Conservation (phyloP, 2,113 vertebrate genomes). For the Perccottus glenii region DNA sequence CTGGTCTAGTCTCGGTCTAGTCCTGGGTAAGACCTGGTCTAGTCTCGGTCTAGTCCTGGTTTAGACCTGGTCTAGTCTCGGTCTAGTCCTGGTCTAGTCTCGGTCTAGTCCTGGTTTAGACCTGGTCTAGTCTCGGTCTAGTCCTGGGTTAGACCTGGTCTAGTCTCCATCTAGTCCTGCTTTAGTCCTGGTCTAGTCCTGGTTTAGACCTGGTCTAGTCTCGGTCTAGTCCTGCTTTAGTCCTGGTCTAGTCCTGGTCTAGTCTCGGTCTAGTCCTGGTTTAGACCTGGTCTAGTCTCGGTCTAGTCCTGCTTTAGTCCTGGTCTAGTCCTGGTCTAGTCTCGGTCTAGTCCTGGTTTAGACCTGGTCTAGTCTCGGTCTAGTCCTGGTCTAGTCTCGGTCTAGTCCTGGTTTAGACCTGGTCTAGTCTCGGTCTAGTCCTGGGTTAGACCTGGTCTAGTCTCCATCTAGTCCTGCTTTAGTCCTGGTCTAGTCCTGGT, state of each 20-base stretch:
- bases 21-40: neutral
- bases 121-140: neutral
- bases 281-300: neutral
- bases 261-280: too few species aligned
- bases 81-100: neutral
- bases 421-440: neutral
- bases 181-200: too few species aligned
- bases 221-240: too few species aligned
- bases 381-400: too few species aligned
- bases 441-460: neutral
- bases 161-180: too few species aligned
- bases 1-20: neutral
- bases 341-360: neutral
- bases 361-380: neutral
- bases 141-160: too few species aligned
- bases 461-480: neutral
- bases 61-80: neutral
- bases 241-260: neutral
- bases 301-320: neutral
- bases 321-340: neutral
- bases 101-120: neutral
- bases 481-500: neutral
- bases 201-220: too few species aligned
- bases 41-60: neutral
- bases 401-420: too few species aligned